These are phyloP conservation scores for Hozukius guyotensis DNA, from an alignment of 2,797 vertebrate species.

Conservation along the genomic window DNA sequence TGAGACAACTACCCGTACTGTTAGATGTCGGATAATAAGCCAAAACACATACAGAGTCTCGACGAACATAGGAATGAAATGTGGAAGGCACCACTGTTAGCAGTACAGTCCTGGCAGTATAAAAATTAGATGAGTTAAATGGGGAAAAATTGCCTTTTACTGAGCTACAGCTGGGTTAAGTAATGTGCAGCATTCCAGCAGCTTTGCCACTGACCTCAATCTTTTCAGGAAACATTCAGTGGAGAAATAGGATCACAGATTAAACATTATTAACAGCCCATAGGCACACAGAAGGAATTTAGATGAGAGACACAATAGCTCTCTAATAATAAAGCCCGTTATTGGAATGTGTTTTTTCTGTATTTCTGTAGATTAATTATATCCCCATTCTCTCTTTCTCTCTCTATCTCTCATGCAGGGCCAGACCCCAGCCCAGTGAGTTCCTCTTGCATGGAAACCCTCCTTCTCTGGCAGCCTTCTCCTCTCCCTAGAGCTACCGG, in stretches of 20 bases:
- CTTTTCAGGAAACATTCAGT: constrained; percentile 74
- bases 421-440: constrained; percentile 66
- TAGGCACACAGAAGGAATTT: constrained; percentile 38
- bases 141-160: constrained; percentile 38
- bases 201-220: constrained; percentile 74
- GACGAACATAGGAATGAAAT: constrained; percentile 40
- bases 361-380: constrained; percentile 46
- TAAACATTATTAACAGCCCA: constrained; percentile 66
- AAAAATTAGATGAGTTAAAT: constrained; percentile 54
- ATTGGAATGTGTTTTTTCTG: constrained; percentile 21
- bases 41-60: constrained; percentile 40
- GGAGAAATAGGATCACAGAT: constrained; percentile 67
- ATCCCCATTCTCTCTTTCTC: constrained; percentile 31
- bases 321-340: constrained; percentile 39
- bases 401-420: constrained; percentile 63
- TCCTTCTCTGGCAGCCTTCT: constrained; percentile 57
- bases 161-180: constrained; percentile 57
- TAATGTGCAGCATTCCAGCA: constrained; percentile 64
- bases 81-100: constrained; percentile 32
- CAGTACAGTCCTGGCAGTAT: constrained; percentile 23
- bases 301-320: constrained; percentile 42
- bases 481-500: constrained; percentile 79
- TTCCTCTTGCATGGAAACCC: constrained; percentile 75
- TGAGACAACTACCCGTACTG: constrained; percentile 30
- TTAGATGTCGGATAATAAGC: constrained; percentile 55